These are phyloP conservation scores for Gymnarchus niloticus DNA, from an alignment of 2,113 vertebrate species.

Conservation along the genomic window DNA sequence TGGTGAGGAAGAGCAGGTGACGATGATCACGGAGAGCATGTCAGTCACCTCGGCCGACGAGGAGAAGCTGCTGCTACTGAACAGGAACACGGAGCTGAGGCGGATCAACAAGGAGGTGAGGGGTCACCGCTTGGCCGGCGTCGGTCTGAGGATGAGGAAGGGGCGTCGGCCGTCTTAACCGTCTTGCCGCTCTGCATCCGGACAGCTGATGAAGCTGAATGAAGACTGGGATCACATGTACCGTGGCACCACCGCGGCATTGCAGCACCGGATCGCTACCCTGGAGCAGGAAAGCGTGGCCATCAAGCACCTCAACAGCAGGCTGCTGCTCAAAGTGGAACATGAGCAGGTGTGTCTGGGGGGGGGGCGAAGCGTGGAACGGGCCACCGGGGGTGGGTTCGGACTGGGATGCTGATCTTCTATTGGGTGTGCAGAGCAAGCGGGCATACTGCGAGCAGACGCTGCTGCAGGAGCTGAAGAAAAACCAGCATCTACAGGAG, in stretches of 20 bases:
- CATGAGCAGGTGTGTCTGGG: slow-evolving; percentile 61
- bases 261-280: slow-evolving; percentile 58
- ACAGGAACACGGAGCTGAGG: slow-evolving; percentile 66
- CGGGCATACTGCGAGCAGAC: slow-evolving; percentile 67
- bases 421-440: slow-evolving; percentile 53
- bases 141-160: background rate
- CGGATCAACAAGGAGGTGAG: slow-evolving; percentile 67
- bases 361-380: background rate
- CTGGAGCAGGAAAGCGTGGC: slow-evolving; percentile 56
- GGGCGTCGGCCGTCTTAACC: background rate
- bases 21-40: slow-evolving; percentile 70
- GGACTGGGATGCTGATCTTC: background rate
- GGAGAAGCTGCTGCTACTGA: slow-evolving; percentile 68
- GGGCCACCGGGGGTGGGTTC: background rate
- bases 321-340: slow-evolving; percentile 64
- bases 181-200: slow-evolving; percentile 26
- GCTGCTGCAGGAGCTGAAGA: slow-evolving; percentile 68
- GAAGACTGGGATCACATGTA: slow-evolving; percentile 75
- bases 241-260: slow-evolving; percentile 53
- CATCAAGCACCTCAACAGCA: slow-evolving; percentile 59
- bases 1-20: slow-evolving; percentile 61
- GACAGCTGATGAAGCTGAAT: slow-evolving; percentile 73
- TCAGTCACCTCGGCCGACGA: slow-evolving; percentile 66
- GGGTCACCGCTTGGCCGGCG: background rate
- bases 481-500: slow-evolving; percentile 68